Evolutionary conservation across 1,140 invertebrate species (phyloP).

Genomic region (Scaptomyza hsui): DNA sequence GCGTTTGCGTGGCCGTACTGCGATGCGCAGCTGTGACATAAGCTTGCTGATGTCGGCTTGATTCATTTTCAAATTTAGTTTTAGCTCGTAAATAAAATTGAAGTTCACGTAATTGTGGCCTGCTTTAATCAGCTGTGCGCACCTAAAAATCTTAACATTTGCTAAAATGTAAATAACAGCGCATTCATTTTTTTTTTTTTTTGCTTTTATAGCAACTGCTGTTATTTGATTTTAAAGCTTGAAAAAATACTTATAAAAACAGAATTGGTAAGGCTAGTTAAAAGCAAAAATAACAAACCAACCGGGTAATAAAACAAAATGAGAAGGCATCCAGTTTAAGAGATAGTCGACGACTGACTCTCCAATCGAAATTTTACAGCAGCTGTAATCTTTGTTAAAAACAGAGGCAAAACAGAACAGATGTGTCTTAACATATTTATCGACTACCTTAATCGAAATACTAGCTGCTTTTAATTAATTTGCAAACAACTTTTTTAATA

Average conservation of each 20-base stretch:
- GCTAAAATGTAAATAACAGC: slow-evolving; percentile 5
- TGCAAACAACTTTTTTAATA: too few species aligned
- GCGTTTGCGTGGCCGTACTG: slow-evolving; percentile 86
- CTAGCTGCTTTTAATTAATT: neutral
- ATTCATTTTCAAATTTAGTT: slow-evolving; percentile 86
- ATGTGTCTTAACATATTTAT: neutral
- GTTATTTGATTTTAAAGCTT: neutral
- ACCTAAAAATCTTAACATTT: neutral
- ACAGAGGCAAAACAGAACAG: neutral
- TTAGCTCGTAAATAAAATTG: slow-evolving; percentile 11
- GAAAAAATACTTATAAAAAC: too few species aligned
- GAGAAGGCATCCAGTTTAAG: neutral
- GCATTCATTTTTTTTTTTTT: too few species aligned
- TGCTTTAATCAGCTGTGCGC: slow-evolving; percentile 45
- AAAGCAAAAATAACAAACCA: neutral
- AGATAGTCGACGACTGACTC: neutral
- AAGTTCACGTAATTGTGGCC: slow-evolving; percentile 59
- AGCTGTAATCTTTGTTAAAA: neutral
- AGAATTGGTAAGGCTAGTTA: neutral
- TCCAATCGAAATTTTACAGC: too few species aligned
- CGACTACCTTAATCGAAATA: neutral
- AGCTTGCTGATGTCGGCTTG: slow-evolving; percentile 90
- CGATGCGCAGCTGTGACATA: slow-evolving; percentile 89
- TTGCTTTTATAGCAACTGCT: neutral
- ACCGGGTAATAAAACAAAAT: neutral